Conservation (phyloP, 2,797 vertebrate genomes). For the Craterocephalus amniculus region DNA sequence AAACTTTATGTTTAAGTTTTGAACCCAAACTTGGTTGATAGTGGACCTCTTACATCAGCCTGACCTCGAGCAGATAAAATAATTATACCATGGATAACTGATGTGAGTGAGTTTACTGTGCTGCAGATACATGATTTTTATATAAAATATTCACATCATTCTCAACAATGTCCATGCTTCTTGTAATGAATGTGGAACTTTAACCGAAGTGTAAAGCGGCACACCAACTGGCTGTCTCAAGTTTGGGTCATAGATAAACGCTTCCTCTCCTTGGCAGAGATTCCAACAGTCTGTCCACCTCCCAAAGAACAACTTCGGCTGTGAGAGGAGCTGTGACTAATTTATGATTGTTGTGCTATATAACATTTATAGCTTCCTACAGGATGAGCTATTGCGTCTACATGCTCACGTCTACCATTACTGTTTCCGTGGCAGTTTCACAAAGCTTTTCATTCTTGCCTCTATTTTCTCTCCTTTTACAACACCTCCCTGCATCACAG, state of each 20-base stretch:
- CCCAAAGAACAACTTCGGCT: constrained; percentile 49
- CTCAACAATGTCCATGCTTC: not conserved
- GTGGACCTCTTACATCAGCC: constrained; percentile 8
- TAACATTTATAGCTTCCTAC: constrained; percentile 65
- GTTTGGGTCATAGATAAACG: constrained; percentile 28
- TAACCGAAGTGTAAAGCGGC: constrained; percentile 26
- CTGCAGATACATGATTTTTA: not conserved
- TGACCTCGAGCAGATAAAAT: not conserved
- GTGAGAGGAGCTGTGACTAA: constrained; percentile 52
- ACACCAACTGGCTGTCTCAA: constrained; percentile 32
- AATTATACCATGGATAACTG: constrained; percentile 2
- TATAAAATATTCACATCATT: not conserved
- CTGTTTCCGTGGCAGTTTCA: constrained; percentile 74
- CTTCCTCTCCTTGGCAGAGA: constrained; percentile 48
- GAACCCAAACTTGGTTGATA: constrained; percentile 3
- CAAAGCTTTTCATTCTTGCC: constrained; percentile 67
- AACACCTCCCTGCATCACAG: constrained; percentile 77
- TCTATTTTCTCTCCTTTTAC: constrained; percentile 65
- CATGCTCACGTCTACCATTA: constrained; percentile 5
- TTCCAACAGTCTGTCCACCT: constrained; percentile 42
- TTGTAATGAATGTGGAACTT: not conserved
- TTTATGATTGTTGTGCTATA: constrained; percentile 53
- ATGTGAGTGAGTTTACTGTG: not conserved
- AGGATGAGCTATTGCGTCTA: constrained; percentile 42
- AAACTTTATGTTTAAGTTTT: constrained; percentile 22